Percentiles rank a stretch among this genome's conserved stretches.
phyloP scores from a whole-genome alignment of 1,140 invertebrate genomes.

The Euura lappo region DNA sequence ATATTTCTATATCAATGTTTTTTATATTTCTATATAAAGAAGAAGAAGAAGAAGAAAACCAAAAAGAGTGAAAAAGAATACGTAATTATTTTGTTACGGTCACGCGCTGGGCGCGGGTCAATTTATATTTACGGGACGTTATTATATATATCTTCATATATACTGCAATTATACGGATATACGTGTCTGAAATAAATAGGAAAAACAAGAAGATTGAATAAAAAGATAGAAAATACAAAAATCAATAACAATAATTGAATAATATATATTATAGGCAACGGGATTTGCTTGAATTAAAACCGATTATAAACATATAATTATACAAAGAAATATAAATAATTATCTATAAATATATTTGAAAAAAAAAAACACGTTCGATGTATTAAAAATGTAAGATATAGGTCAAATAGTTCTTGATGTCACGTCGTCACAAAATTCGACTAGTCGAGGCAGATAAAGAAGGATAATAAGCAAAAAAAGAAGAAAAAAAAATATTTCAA shows the following conservation, averaged over 20 bases:
- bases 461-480: no score
- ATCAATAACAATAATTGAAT: not conserved
- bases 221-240: not conserved
- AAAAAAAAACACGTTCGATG: not conserved
- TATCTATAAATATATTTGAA: no score
- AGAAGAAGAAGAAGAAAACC: no score
- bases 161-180: not conserved
- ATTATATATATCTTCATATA: not conserved
- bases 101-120: not conserved
- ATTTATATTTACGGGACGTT: not conserved
- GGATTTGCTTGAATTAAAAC: not conserved
- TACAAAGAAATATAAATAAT: not conserved
- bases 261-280: not conserved
- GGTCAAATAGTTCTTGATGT: not conserved
- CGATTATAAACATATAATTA: no score
- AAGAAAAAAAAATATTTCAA: no score
- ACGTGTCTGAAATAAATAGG: not conserved
- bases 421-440: not conserved
- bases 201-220: not conserved
- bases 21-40: not conserved
- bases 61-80: no score
- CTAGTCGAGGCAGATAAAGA: not conserved
- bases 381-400: not conserved
- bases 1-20: constrained; percentile 4
- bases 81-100: not conserved